These are phyloP conservation scores for Charina bottae DNA, from an alignment of 2,113 vertebrate species.

Conservation along the genomic window DNA sequence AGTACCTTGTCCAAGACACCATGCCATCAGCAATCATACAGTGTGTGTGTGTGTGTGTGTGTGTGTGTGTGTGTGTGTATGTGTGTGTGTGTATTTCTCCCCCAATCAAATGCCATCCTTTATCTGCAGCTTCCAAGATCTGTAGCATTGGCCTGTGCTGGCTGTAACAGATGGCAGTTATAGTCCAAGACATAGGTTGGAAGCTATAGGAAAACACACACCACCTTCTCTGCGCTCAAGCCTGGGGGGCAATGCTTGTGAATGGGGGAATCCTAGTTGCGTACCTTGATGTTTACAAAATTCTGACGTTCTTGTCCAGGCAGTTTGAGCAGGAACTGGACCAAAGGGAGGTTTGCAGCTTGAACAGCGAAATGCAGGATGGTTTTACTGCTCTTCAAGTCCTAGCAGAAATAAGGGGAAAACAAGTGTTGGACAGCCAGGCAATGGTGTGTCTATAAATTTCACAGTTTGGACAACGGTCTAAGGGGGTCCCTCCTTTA, in stretches of 20 bases:
- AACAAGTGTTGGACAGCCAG: not conserved
- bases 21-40: not conserved
- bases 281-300: slow-evolving; percentile 91
- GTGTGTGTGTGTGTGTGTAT: not conserved
- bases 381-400: slow-evolving; percentile 92
- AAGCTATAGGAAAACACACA: not conserved
- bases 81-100: not conserved
- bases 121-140: not conserved
- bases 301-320: slow-evolving; percentile 74
- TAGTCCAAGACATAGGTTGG: not conserved
- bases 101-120: not conserved
- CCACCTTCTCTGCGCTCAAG: too few relatives aligned
- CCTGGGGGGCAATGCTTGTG: not conserved
- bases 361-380: slow-evolving; percentile 88
- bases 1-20: not conserved
- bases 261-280: not conserved
- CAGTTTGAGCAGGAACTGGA: slow-evolving; percentile 80
- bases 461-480: not conserved
- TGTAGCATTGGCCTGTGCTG: not conserved
- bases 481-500: not conserved
- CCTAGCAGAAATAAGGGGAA: slow-evolving; percentile 66
- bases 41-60: not conserved
- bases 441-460: not conserved
- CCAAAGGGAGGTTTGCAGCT: slow-evolving; percentile 84
- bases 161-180: not conserved